Evolutionary conservation across 2,797 vertebrate species (phyloP).

Genomic region (Argentina silus): DNA sequence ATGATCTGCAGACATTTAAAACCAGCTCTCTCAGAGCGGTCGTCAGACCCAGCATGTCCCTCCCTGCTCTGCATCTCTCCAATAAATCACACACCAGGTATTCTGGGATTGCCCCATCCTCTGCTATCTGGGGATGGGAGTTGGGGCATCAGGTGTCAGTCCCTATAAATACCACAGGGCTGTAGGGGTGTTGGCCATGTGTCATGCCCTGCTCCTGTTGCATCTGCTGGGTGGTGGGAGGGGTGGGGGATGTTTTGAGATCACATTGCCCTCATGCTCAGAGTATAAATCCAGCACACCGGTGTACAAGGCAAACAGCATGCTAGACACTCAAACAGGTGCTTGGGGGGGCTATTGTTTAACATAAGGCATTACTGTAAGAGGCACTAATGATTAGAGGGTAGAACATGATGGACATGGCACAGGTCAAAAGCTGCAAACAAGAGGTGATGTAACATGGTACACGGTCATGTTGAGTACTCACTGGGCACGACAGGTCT

Average conservation of each 20-base stretch:
- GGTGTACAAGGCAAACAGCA: slow-evolving; percentile 36
- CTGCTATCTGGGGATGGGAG: slow-evolving; percentile 41
- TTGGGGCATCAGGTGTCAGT: slow-evolving; percentile 56
- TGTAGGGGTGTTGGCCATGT: slow-evolving; percentile 17
- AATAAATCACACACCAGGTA: slow-evolving; percentile 62
- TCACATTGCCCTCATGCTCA: slow-evolving; percentile 50
- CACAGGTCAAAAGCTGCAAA: neutral
- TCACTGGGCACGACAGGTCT: slow-evolving; percentile 72
- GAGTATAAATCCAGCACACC: slow-evolving; percentile 57
- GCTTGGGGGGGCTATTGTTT: slow-evolving; percentile 34
- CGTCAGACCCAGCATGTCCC: slow-evolving; percentile 48
- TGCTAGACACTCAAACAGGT: slow-evolving; percentile 48
- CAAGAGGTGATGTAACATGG: neutral
- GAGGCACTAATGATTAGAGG: neutral
- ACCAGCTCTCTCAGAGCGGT: too few species aligned
- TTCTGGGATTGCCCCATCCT: slow-evolving; percentile 50
- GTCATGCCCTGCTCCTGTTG: slow-evolving; percentile 1
- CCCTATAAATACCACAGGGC: slow-evolving; percentile 66
- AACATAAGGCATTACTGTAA: slow-evolving; percentile 33
- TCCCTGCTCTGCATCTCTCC: slow-evolving; percentile 51
- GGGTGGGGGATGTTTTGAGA: slow-evolving; percentile 14
- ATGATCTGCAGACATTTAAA: too few species aligned
- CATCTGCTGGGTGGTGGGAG: slow-evolving; percentile 22
- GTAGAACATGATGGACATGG: neutral
- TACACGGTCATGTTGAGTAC: slow-evolving; percentile 39